These are phyloP conservation scores for Eustalomyia histrio DNA, from an alignment of 2,888 invertebrate genomes.

Conservation along the genomic window DNA sequence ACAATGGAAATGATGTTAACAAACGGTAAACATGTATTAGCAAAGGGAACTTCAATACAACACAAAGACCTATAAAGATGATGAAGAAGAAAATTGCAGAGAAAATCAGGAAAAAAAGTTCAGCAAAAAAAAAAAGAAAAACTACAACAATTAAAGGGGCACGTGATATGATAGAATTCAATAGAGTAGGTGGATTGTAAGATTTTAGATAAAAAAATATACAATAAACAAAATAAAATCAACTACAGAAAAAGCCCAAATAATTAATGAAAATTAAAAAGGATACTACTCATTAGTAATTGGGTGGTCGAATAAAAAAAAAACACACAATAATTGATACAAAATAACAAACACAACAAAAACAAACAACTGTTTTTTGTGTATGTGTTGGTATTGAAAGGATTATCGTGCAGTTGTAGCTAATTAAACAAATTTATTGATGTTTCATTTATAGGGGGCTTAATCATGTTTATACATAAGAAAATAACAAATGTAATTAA, in stretches of 20 bases:
- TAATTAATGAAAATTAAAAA: slow-evolving; percentile 49
- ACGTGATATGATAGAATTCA: slow-evolving; percentile 23
- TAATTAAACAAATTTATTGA: not conserved
- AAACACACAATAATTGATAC: slow-evolving; percentile 24
- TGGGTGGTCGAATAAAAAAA: slow-evolving; percentile 12
- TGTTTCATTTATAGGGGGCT: not conserved
- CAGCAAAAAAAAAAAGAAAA: slow-evolving; percentile 7
- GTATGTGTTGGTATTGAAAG: no score
- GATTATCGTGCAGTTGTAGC: not conserved
- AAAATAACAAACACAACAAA: not conserved
- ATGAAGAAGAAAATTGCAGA: not conserved
- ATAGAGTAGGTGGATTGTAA: not conserved
- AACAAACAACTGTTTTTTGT: not conserved
- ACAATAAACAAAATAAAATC: not conserved
- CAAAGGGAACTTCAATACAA: not conserved
- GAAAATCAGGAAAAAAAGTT: not conserved
- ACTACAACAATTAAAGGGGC: slow-evolving; percentile 23
- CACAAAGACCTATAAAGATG: not conserved
- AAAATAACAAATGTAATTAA: not conserved
- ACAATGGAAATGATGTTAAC: slow-evolving; percentile 7
- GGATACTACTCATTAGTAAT: slow-evolving; percentile 60
- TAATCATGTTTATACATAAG: not conserved
- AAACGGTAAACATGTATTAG: slow-evolving; percentile 6
- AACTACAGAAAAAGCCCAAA: not conserved
- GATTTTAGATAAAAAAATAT: not conserved